Evolutionary conservation across 2,797 vertebrate genomes (phyloP).

Genomic region (Clamator glandarius): DNA sequence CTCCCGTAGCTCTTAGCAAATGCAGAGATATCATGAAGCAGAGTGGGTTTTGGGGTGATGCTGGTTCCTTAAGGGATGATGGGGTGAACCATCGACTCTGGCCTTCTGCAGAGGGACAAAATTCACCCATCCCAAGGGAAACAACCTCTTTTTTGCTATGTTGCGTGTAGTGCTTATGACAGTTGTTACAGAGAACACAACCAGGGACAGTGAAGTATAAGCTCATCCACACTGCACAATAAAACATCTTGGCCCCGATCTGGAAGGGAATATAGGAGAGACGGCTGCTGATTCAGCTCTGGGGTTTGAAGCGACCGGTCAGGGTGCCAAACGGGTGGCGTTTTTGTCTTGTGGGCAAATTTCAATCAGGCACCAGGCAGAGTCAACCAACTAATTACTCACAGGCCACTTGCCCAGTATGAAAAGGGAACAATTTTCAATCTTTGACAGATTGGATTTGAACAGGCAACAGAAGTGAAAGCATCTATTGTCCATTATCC

Average conservation of each 20-base stretch:
- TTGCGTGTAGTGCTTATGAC: background rate
- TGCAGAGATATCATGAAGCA: background rate
- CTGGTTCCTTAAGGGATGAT: background rate
- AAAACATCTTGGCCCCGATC: background rate
- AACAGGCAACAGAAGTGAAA: constrained; percentile 49
- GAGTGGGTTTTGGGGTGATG: background rate
- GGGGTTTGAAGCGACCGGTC: background rate
- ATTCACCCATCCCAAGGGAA: background rate
- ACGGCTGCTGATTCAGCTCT: background rate
- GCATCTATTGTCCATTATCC: constrained; percentile 49
- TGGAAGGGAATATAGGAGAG: background rate
- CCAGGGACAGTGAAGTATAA: background rate
- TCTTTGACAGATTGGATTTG: constrained; percentile 25
- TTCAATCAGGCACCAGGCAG: constrained; percentile 19
- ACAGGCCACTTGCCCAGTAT: constrained; percentile 17
- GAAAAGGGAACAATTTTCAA: constrained; percentile 37
- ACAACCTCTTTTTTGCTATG: background rate
- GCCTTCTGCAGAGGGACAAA: rapidly evolving
- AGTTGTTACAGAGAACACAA: background rate
- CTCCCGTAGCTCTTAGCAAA: background rate
- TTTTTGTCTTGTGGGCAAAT: constrained; percentile 29
- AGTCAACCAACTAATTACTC: constrained; percentile 40
- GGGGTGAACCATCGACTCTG: background rate
- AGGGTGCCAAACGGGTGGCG: background rate
- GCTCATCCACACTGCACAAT: background rate